Evolutionary conservation across 2,888 invertebrate genomes (phyloP), one percentile per base, ranked within the genome.

Genomic region (Oscheius onirici): DNA sequence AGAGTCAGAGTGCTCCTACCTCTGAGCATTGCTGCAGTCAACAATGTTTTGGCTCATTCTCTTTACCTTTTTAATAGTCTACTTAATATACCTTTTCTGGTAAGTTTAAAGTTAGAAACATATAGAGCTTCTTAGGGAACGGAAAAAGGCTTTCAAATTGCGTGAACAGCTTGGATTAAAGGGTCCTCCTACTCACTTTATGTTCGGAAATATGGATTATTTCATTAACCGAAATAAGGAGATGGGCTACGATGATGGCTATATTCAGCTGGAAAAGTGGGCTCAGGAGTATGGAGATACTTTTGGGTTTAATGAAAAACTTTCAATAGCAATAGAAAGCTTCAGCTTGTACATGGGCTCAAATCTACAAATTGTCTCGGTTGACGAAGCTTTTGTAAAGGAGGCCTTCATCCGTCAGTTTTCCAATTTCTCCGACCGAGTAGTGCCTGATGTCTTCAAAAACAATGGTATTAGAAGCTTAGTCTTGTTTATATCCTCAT

Each of bases 331-430:
- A 49, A 13, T 60, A 8, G 22, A 8, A n/a, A 22, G 22, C 52
- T 74, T 54, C 60, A 76, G 79, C 52, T 61, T 82, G 11, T 81
- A 80, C 66, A 58, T 80, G 67, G 82, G 82, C 6, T 61, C 71
- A 11, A 51, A 79, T 22, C 73, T 81, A 11, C 69, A 77, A 46
- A 75, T 82, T 8, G 43, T 72, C n/a, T 67, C 78, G 1, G 74
- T 69, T n/a, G 77, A 84, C 52, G 78, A 80, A 46, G 78, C 78
- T 24, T 74, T 83, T 17, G 70, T 81, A 41, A 79, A 79, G 34
- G 83, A 84, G 63, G 75, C 83, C 1, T 82, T 82, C 75, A 84
- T 84, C 65, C 78, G 80, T 63, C 79, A 84, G 49, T 84, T 84
- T 57, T 69, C 74, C 17, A 83, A 83, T 51, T 84, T 84, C 63